Evolutionary conservation across 2,888 invertebrate genomes (phyloP).

Genomic region (Elaeidobius kamerunicus): DNA sequence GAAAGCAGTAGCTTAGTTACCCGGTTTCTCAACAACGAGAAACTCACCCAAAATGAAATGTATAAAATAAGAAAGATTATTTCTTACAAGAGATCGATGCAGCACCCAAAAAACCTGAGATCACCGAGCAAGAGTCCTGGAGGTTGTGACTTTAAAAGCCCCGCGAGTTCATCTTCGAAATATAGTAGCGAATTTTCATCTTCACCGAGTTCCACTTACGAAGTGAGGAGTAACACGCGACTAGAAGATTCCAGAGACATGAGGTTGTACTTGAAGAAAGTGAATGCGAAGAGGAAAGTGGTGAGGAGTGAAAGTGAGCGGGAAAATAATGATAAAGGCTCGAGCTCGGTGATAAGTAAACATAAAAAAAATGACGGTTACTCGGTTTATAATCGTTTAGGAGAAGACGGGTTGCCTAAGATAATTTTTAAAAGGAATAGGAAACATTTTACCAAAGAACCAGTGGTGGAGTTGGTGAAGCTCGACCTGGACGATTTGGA

Average conservation of each 20-base stretch:
- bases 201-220: constrained; percentile 28
- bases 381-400: constrained; percentile 38
- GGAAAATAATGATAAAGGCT: constrained; percentile 31
- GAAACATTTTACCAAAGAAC: constrained; percentile 26
- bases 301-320: constrained; percentile 32
- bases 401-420: constrained; percentile 40
- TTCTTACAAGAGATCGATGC: constrained; percentile 38
- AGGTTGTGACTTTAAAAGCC: constrained; percentile 1
- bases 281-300: constrained; percentile 33
- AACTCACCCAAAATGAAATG: constrained; percentile 39
- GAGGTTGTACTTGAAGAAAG: constrained; percentile 37
- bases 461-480: constrained; percentile 40
- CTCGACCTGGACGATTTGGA: constrained; percentile 38
- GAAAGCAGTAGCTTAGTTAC: constrained; percentile 35
- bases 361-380: constrained; percentile 34
- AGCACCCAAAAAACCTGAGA: constrained; percentile 25
- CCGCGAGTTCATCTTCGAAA: background rate
- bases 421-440: constrained; percentile 42
- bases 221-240: constrained; percentile 27
- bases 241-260: constrained; percentile 29
- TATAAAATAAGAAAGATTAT: constrained; percentile 41
- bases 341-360: constrained; percentile 10
- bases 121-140: constrained; percentile 22
- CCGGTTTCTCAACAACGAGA: constrained; percentile 39
- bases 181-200: constrained; percentile 1